These are phyloP conservation scores for Anthopleura xanthogrammica DNA, from an alignment of 92 coral and sea anemone species.

Conservation along the genomic window DNA sequence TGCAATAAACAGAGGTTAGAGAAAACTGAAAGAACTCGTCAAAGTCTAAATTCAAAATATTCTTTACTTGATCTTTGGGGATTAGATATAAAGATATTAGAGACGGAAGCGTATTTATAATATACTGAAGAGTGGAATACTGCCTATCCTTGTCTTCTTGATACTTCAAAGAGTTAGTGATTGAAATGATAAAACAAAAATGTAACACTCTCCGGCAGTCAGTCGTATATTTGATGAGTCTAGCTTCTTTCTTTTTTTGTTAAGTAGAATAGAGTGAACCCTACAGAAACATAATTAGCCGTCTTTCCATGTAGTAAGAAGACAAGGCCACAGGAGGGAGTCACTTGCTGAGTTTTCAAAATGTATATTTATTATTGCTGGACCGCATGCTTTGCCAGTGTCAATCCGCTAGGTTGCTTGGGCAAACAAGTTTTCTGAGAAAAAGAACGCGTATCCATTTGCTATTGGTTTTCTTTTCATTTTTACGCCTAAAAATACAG, in stretches of 20 bases:
- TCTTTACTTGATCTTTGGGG: slow-evolving; percentile 8
- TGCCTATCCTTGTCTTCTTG: neutral
- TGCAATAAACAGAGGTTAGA: no score
- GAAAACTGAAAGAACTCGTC: no score
- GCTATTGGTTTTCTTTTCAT: neutral
- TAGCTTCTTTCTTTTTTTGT: slow-evolving; percentile 1
- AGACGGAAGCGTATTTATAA: slow-evolving; percentile 6
- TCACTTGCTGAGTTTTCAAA: slow-evolving; percentile 4
- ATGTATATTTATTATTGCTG: slow-evolving; percentile 22
- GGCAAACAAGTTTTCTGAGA: slow-evolving; percentile 32
- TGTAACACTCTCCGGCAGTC: neutral
- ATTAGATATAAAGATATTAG: slow-evolving; percentile 3
- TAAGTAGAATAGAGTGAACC: slow-evolving; percentile 7
- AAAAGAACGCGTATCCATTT: slow-evolving; percentile 32
- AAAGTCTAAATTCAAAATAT: neutral
- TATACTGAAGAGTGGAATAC: neutral
- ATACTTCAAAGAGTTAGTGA: slow-evolving; percentile 19
- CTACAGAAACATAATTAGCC: slow-evolving; percentile 18
- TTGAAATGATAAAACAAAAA: slow-evolving; percentile 29
- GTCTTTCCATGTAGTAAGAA: slow-evolving; percentile 21
- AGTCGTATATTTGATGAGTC: slow-evolving; percentile 1
- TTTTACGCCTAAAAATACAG: slow-evolving; percentile 3
- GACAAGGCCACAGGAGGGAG: slow-evolving; percentile 36
- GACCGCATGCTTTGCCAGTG: slow-evolving; percentile 10
- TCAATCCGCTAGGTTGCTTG: slow-evolving; percentile 14